phyloP scores from a whole-genome alignment of 1,140 invertebrate species.

The Micrasema longulum region DNA sequence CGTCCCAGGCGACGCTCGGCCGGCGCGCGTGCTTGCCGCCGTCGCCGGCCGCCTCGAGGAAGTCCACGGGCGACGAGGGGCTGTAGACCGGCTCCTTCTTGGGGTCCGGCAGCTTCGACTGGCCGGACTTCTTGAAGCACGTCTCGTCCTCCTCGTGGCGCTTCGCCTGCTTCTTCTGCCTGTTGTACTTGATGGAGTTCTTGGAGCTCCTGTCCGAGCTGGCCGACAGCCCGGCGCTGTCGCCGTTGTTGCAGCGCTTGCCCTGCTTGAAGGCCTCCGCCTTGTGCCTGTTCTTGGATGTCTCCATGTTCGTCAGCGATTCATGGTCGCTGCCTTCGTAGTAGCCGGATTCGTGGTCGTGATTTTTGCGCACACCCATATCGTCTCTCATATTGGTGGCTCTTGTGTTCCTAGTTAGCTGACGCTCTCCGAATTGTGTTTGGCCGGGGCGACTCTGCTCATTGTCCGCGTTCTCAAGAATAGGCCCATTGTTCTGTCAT shows the following conservation, averaged over 20 bases:
- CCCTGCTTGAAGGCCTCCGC: neutral
- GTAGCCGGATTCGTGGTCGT: slow-evolving; percentile 53
- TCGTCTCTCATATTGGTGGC: slow-evolving; percentile 48
- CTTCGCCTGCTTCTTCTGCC: slow-evolving; percentile 13
- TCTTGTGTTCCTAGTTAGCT: neutral
- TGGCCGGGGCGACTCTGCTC: neutral
- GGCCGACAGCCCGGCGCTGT: slow-evolving; percentile 12
- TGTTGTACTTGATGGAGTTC: slow-evolving; percentile 10
- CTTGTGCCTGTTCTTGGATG: slow-evolving; percentile 12
- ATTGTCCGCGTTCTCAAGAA: neutral
- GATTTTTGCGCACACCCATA: slow-evolving; percentile 42
- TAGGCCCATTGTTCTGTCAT: no score
- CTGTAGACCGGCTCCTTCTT: slow-evolving; percentile 2
- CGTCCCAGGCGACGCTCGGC: slow-evolving; percentile 18
- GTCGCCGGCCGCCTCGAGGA: neutral
- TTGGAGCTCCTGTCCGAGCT: slow-evolving; percentile 20
- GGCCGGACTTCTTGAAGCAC: slow-evolving; percentile 7
- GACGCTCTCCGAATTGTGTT: neutral
- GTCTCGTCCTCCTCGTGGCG: slow-evolving; percentile 2
- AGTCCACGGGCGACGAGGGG: slow-evolving; percentile 15
- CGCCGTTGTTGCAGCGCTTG: slow-evolving; percentile 15
- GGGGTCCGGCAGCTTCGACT: neutral
- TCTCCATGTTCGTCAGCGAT: slow-evolving; percentile 48
- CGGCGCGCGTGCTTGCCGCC: slow-evolving; percentile 25
- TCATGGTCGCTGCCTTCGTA: slow-evolving; percentile 54